Conservation (phyloP, 1,140 invertebrate genomes). For the Cepaea nemoralis region DNA sequence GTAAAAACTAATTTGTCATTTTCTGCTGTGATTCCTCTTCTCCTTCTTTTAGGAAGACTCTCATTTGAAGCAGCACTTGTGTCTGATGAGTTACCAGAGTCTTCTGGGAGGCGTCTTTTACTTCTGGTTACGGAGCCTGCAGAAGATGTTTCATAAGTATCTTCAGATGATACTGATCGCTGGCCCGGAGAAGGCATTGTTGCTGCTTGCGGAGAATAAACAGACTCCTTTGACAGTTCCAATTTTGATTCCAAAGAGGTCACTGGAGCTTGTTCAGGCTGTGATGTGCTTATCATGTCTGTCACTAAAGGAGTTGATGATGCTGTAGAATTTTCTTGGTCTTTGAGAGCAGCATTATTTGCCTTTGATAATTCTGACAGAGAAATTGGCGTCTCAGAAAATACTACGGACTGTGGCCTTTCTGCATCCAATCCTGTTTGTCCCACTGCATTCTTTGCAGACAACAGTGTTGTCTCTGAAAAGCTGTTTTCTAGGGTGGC, state of each 20-base stretch:
- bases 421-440: too few species aligned
- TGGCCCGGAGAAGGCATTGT: not conserved
- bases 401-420: too few species aligned
- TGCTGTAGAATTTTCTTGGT: not conserved
- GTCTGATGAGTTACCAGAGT: constrained; percentile 1
- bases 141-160: not conserved
- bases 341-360: not conserved
- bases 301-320: not conserved
- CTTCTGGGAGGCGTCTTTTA: not conserved
- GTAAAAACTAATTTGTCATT: not conserved
- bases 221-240: not conserved
- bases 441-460: too few species aligned
- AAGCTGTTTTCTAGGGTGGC: not conserved
- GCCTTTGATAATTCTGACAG: too few species aligned
- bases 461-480: not conserved
- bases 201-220: not conserved
- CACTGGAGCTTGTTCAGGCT: too few species aligned
- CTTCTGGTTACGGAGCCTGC: not conserved
- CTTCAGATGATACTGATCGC: not conserved
- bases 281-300: not conserved
- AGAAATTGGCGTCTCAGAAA: too few species aligned
- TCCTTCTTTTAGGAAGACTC: not conserved
- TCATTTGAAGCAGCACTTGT: constrained; percentile 18
- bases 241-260: not conserved
- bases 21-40: not conserved